These are phyloP conservation scores for Philotrypesis tridentata DNA, from an alignment of 1,140 invertebrate genomes.

Conservation along the genomic window DNA sequence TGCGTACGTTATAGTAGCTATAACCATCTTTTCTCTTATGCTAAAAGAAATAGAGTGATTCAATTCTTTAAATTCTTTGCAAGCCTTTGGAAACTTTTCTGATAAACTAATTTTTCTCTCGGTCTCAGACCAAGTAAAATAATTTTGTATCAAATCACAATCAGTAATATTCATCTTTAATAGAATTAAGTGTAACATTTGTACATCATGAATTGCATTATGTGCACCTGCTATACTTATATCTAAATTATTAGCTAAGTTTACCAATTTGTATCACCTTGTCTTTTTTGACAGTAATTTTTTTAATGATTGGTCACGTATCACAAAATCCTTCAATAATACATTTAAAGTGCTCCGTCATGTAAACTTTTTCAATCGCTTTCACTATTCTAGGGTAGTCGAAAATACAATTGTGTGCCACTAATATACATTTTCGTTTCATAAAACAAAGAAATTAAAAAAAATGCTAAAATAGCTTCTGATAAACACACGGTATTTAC, in stretches of 20 bases:
- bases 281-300: background rate
- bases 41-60: no score
- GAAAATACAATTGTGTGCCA: conserved; percentile 26
- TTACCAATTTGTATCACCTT: conserved; percentile 9
- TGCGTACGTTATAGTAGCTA: no score
- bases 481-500: no score
- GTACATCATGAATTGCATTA: conserved; percentile 29
- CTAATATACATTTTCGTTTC: background rate
- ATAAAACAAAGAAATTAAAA: background rate
- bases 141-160: background rate
- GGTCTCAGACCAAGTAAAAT: background rate
- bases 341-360: conserved; percentile 12
- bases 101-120: no score
- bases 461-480: no score
- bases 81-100: no score
- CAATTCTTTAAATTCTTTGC: no score
- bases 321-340: conserved; percentile 18
- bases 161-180: background rate
- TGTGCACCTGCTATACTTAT: conserved; percentile 4
- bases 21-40: no score
- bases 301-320: conserved; percentile 24
- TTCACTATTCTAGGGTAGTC: conserved; percentile 31
- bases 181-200: background rate
- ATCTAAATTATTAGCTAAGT: conserved; percentile 12
- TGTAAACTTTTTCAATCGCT: conserved; percentile 23